These are phyloP conservation scores for Hystrix brachyura DNA, from an alignment of 2,113 vertebrate genomes.

Conservation along the genomic window DNA sequence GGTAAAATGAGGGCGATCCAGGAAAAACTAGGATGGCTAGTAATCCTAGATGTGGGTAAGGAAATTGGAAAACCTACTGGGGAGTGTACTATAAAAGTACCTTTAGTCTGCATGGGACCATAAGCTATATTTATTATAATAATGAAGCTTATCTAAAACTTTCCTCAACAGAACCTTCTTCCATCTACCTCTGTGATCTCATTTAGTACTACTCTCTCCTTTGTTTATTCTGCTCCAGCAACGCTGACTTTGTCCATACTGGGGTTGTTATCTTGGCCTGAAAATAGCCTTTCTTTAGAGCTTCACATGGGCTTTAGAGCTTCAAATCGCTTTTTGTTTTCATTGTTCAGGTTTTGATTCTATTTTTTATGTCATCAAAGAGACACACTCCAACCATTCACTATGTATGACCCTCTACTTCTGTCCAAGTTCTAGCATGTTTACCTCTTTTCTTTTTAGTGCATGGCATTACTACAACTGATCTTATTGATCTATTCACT, in stretches of 20 bases:
- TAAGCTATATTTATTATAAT: neutral
- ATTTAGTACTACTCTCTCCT: neutral
- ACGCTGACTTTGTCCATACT: neutral
- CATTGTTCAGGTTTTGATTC: neutral
- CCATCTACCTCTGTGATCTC: neutral
- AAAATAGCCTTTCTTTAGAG: conserved; percentile 38
- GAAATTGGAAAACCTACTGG: neutral
- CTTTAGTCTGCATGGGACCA: neutral
- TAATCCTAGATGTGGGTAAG: neutral
- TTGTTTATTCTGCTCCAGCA: neutral
- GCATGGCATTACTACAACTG: neutral
- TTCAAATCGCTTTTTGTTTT: neutral
- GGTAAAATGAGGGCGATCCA: neutral
- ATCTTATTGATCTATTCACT: neutral
- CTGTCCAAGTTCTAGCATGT: neutral
- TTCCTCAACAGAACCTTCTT: neutral
- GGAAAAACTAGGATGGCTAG: neutral
- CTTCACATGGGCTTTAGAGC: neutral
- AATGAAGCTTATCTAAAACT: conserved; percentile 28
- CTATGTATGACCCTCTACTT: neutral
- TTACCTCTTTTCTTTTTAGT: neutral
- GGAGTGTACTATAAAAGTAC: neutral
- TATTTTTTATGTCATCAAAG: neutral
- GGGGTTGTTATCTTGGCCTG: neutral
- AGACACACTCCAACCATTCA: neutral